A percentile compares a stretch with the other conserved stretches of the same genome.
phyloP scores from a whole-genome alignment of 35 echinoderm and acorn worm species.

The Ophiothrix spiculata region DNA sequence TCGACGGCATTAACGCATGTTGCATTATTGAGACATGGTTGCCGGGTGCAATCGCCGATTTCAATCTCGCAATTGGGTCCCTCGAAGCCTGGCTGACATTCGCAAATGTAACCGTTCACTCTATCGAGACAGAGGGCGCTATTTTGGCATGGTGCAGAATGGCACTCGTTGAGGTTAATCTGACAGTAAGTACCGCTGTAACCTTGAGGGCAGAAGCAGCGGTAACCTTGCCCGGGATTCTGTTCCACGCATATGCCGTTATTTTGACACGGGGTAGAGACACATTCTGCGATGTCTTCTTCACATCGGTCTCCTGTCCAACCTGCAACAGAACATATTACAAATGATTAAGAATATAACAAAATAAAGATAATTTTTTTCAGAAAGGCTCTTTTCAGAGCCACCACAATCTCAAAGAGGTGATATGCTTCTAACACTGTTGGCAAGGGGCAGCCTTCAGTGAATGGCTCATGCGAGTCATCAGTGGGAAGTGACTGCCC shows the following conservation, averaged over 20 bases:
- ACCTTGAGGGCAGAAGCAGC: constrained; percentile 44
- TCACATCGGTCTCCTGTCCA: constrained; percentile 47
- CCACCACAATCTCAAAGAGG: too few species aligned
- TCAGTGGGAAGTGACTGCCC: too few species aligned
- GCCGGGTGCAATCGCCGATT: constrained; percentile 41
- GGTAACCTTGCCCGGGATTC: constrained; percentile 13
- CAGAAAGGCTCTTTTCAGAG: too few species aligned
- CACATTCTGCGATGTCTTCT: constrained; percentile 52
- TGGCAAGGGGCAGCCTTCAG: too few species aligned
- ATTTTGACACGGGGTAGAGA: constrained; percentile 50
- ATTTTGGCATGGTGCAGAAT: constrained; percentile 47
- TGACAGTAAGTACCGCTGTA: constrained; percentile 52
- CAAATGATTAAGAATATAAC: neutral
- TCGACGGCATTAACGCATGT: constrained; percentile 51
- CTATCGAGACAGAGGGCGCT: constrained; percentile 54
- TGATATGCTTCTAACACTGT: too few species aligned
- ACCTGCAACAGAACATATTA: constrained; percentile 27
- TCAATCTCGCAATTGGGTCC: constrained; percentile 59
- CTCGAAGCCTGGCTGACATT: constrained; percentile 52
- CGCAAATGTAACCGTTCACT: constrained; percentile 52
- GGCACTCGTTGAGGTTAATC: constrained; percentile 57
- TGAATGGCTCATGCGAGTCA: too few species aligned
- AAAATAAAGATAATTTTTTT: too few species aligned
- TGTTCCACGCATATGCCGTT: constrained; percentile 30
- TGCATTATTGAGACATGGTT: constrained; percentile 63